Percentiles rank a stretch among this genome's conserved stretches.
Conservation (phyloP, 2,797 vertebrate species). For the Crenichthys baileyi region DNA sequence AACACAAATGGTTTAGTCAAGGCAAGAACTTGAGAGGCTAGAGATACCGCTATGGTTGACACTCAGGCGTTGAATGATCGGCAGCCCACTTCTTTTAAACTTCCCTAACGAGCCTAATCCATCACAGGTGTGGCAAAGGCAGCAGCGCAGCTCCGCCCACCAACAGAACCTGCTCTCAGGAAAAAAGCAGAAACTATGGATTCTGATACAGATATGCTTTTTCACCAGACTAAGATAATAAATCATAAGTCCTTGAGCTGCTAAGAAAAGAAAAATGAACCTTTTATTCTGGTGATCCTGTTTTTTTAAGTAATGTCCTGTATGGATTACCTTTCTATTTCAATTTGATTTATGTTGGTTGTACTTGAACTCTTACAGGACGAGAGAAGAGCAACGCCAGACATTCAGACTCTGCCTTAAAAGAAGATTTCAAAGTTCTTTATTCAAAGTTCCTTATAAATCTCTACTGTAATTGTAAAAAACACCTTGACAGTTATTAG, state of each 20-base stretch:
- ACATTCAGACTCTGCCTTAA: constrained; percentile 1
- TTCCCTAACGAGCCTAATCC: too few species aligned
- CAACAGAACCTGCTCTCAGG: too few species aligned
- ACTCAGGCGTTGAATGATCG: too few species aligned
- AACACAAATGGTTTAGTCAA: too few species aligned
- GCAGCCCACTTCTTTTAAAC: too few species aligned
- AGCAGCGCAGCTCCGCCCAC: too few species aligned
- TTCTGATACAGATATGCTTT: too few species aligned
- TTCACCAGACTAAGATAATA: neutral
- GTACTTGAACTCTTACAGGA: constrained; percentile 29
- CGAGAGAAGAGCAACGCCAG: constrained; percentile 29
- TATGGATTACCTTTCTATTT: neutral
- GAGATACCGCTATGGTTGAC: too few species aligned
- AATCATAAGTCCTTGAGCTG: neutral
- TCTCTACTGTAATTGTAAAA: constrained; percentile 12
- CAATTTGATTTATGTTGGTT: neutral
- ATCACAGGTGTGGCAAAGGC: too few species aligned
- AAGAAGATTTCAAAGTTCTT: constrained; percentile 30
- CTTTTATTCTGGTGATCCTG: neutral
- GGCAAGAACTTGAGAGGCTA: too few species aligned
- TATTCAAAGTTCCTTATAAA: constrained; percentile 20
- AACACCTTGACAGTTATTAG: neutral
- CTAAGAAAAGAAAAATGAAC: neutral
- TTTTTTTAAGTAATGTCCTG: neutral
- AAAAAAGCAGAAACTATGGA: too few species aligned